Conservation (phyloP, 2,888 invertebrate genomes). For the Zele albiditarsus region DNA sequence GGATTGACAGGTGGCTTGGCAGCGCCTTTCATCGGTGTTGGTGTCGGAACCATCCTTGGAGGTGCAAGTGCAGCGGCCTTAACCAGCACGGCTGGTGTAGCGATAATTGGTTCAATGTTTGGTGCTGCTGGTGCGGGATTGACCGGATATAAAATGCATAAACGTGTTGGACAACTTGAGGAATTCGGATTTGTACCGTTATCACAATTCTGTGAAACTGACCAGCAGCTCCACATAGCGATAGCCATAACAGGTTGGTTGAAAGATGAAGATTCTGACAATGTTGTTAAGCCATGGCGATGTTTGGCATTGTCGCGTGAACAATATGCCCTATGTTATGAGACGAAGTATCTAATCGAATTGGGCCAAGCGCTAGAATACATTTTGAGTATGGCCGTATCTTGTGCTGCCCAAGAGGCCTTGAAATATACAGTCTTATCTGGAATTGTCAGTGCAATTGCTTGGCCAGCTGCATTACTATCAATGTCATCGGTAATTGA, state of each 20-base stretch:
- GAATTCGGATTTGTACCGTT: slow-evolving; percentile 79
- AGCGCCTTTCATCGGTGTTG: slow-evolving; percentile 77
- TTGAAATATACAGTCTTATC: slow-evolving; percentile 79
- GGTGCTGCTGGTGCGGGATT: slow-evolving; percentile 81
- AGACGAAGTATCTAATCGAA: slow-evolving; percentile 77
- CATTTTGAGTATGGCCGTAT: slow-evolving; percentile 75
- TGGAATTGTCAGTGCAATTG: slow-evolving; percentile 79
- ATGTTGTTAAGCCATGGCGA: slow-evolving; percentile 75
- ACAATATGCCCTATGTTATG: slow-evolving; percentile 79
- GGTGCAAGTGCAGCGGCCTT: slow-evolving; percentile 73
- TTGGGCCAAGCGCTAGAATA: slow-evolving; percentile 79
- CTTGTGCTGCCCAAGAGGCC: slow-evolving; percentile 78
- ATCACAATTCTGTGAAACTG: slow-evolving; percentile 60
- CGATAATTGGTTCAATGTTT: slow-evolving; percentile 78
- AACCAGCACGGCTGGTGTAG: slow-evolving; percentile 74
- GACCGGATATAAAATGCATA: slow-evolving; percentile 81
- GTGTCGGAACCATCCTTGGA: slow-evolving; percentile 74
- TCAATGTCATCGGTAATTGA: slow-evolving; percentile 76
- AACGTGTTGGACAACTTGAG: slow-evolving; percentile 79
- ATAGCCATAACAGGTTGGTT: slow-evolving; percentile 81
- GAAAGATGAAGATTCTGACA: slow-evolving; percentile 72
- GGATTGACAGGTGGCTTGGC: slow-evolving; percentile 81
- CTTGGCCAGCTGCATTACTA: slow-evolving; percentile 79
- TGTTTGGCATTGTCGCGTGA: slow-evolving; percentile 76
- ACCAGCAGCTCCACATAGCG: slow-evolving; percentile 76